phyloP scores from a whole-genome alignment of 2,888 invertebrate genomes.

The Hololepta plana region DNA sequence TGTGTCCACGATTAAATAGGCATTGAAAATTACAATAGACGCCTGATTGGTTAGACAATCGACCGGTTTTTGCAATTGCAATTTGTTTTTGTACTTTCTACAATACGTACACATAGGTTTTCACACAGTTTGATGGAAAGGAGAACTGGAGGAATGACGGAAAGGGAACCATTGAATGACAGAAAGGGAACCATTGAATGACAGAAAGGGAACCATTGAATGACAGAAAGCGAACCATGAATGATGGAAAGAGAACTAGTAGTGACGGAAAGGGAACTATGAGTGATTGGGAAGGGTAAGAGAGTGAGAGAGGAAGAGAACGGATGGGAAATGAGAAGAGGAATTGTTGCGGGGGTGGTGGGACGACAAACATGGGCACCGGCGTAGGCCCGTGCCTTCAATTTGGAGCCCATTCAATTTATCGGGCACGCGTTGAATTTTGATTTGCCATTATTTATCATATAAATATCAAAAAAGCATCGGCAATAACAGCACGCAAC shows the following conservation, averaged over 20 bases:
- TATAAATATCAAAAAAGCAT: conserved; percentile 16
- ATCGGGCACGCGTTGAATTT: conserved; percentile 24
- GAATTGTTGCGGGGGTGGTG: conserved; percentile 2
- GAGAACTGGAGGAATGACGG: too few species aligned
- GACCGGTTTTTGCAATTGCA: conserved; percentile 29
- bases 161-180: too few species aligned
- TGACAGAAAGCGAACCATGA: too few species aligned
- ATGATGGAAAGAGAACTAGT: too few species aligned
- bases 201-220: too few species aligned
- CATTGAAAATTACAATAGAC: conserved; percentile 24
- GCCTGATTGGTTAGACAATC: conserved; percentile 30
- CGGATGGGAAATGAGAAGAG: too few species aligned
- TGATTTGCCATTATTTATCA: conserved; percentile 24
- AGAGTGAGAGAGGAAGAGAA: too few species aligned
- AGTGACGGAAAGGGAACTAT: too few species aligned
- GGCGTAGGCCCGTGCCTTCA: conserved; percentile 21
- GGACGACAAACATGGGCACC: conserved; percentile 17
- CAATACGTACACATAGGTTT: conserved; percentile 16
- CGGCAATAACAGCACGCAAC: conserved; percentile 15
- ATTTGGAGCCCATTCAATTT: conserved; percentile 26
- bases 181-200: too few species aligned
- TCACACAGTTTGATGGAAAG: too few species aligned
- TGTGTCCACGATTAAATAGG: conserved; percentile 24
- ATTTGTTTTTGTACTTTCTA: conserved; percentile 27
- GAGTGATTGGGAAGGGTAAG: too few species aligned